Base-by-base conservation (phyloP, 2,888 invertebrate genomes). In the Rhagium mordax region DNA sequence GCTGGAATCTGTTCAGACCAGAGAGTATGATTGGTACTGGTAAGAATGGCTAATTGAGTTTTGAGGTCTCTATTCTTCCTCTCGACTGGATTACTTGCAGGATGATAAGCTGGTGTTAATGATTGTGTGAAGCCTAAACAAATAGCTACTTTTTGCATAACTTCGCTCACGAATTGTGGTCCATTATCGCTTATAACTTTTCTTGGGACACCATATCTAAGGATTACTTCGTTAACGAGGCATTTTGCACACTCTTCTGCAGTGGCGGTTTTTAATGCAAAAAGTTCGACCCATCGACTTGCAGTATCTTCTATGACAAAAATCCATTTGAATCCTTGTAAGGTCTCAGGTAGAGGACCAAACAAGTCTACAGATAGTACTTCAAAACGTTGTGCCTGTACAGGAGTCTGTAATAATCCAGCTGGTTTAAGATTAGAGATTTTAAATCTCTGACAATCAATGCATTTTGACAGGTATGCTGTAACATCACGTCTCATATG, bases 261-360 rank as follows among this genome's bases (percentile, higher is more conserved):
- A n/a, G n/a, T n/a, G n/a, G n/a, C n/a, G n/a, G n/a, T n/a, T n/a
- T n/a, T n/a, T n/a, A n/a, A n/a, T n/a, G n/a, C n/a, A n/a, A n/a
- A n/a, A n/a, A n/a, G n/a, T n/a, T n/a, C n/a, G n/a, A n/a, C n/a
- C n/a, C n/a, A n/a, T n/a, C n/a, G n/a, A n/a, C n/a, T n/a, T n/a
- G n/a, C n/a, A n/a, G n/a, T n/a, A n/a, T n/a, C n/a, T n/a, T n/a
- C n/a, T n/a, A n/a, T n/a, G n/a, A n/a, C n/a, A n/a, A n/a, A n/a
- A n/a, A n/a, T n/a, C n/a, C n/a, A n/a, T n/a, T n/a, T n/a, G n/a
- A n/a, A n/a, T n/a, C n/a, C n/a, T n/a, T n/a, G n/a, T n/a, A n/a
- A n/a, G n/a, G n/a, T n/a, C n/a, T 51, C 24, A 3, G 80, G 79
- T 33, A 81, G 41, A 4, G 78, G 79, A 18, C 79, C 78, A 55